These are phyloP conservation scores for Plagiodera versicolora DNA, from an alignment of 2,888 invertebrate genomes.

Conservation along the genomic window DNA sequence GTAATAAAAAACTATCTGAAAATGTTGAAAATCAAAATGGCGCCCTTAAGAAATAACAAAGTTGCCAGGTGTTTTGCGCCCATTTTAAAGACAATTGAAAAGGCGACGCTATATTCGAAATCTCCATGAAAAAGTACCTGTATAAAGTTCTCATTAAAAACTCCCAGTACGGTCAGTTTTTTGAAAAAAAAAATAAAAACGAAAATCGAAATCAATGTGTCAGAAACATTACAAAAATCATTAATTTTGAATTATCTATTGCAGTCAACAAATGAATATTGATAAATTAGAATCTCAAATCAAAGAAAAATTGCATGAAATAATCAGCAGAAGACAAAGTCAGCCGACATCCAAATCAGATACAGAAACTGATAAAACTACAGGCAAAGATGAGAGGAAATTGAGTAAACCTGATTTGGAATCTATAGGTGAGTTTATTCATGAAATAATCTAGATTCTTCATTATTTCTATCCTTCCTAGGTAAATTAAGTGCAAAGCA, in stretches of 20 bases:
- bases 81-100: no score
- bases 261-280: slow-evolving; percentile 47
- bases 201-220: no score
- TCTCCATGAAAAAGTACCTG: no score
- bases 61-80: no score
- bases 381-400: slow-evolving; percentile 56
- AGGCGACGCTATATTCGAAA: no score
- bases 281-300: slow-evolving; percentile 55
- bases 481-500: slow-evolving; percentile 47
- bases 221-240: not conserved
- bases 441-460: not conserved
- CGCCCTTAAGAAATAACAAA: no score
- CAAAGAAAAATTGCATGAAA: slow-evolving; percentile 55
- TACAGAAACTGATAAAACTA: slow-evolving; percentile 46
- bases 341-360: slow-evolving; percentile 45
- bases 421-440: slow-evolving; percentile 39
- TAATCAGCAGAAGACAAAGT: slow-evolving; percentile 50
- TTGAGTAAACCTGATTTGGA: slow-evolving; percentile 50
- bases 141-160: no score
- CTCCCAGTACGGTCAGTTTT: no score
- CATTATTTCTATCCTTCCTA: not conserved
- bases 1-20: no score
- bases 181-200: no score
- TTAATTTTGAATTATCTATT: not conserved
- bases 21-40: no score